A percentile compares a stretch with the other conserved stretches of the same genome.
These are phyloP conservation scores for Paramisgurnus dabryanus DNA, from an alignment of 2,113 vertebrate species.

Conservation along the genomic window DNA sequence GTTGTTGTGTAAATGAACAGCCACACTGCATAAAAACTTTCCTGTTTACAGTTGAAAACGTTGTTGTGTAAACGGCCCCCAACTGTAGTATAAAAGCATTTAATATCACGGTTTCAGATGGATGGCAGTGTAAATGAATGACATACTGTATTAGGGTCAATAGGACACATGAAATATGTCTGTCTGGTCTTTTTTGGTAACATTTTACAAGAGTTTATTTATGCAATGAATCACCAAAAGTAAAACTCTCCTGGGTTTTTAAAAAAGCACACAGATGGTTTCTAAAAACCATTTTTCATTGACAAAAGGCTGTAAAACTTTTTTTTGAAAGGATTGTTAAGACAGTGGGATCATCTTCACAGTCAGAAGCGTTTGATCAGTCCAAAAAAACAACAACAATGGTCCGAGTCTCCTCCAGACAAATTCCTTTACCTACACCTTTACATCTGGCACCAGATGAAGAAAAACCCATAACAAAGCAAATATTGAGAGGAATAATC, in stretches of 20 bases:
- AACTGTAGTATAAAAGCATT: not conserved
- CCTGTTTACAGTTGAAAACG: not conserved
- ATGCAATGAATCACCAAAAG: too few species aligned
- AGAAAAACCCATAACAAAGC: not conserved
- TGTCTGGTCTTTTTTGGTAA: not conserved
- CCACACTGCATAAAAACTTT: too few species aligned
- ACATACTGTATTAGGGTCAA: not conserved
- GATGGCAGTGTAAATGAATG: not conserved
- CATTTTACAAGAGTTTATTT: not conserved
- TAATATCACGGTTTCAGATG: not conserved
- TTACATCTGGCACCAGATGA: not conserved
- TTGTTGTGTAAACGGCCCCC: not conserved
- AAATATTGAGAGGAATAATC: conserved; percentile 9
- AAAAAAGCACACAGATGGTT: too few species aligned
- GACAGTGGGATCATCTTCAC: not conserved
- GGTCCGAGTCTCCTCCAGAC: not conserved
- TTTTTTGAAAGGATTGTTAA: not conserved
- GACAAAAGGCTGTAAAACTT: not conserved
- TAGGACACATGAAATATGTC: not conserved
- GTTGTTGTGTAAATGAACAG: too few species aligned
- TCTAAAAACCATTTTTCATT: too few species aligned
- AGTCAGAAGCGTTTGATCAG: conserved; percentile 1
- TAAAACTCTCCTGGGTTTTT: too few species aligned
- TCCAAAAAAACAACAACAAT: not conserved
- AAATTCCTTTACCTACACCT: not conserved